A percentile compares a stretch with the other conserved stretches of the same genome.
These are phyloP conservation scores for Hymenopus coronatus DNA, from an alignment of 2,888 invertebrate species.

Conservation along the genomic window DNA sequence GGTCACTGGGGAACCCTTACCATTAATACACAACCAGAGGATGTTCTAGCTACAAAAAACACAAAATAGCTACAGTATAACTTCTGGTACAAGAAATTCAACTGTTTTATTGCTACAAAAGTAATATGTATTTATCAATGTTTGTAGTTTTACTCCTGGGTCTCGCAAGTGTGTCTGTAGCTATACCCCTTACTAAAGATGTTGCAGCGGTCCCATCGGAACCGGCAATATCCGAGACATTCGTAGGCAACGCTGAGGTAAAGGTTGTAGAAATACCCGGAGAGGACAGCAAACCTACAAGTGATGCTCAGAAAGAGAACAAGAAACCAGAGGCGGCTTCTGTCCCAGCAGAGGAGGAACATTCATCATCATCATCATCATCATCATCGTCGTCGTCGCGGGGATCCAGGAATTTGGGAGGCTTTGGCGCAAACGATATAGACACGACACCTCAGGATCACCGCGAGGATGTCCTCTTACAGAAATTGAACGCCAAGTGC, in stretches of 20 bases:
- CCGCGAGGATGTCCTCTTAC: constrained; percentile 66
- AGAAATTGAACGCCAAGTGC: constrained; percentile 75
- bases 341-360: not conserved
- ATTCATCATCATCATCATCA: not conserved
- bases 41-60: not conserved
- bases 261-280: not conserved
- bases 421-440: not conserved
- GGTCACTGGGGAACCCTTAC: not conserved
- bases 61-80: not conserved
- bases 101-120: not conserved
- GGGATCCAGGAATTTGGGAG: not conserved
- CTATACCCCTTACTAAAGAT: not conserved
- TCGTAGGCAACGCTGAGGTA: not conserved
- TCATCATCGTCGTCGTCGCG: not conserved
- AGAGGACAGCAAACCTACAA: not conserved
- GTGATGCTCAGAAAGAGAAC: not conserved
- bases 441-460: not conserved
- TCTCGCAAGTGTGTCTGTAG: not conserved
- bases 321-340: not conserved
- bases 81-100: not conserved
- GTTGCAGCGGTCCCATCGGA: not conserved
- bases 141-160: not conserved
- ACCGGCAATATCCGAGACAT: no score
- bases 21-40: not conserved
- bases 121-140: not conserved